Evolutionary conservation across 2,888 invertebrate genomes (phyloP).

Genomic region (Meteorus cinctellus): DNA sequence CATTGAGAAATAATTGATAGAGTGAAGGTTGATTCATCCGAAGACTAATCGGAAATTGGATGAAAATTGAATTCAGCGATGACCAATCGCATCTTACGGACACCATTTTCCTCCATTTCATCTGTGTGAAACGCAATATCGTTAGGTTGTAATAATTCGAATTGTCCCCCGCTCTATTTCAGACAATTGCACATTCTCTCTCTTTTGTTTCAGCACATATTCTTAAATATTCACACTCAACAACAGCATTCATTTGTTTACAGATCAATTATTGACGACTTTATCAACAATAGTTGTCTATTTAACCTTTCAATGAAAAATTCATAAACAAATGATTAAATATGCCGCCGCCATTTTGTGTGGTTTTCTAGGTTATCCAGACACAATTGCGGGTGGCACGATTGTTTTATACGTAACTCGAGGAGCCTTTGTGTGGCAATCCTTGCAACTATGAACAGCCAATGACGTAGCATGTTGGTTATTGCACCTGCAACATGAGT

Average conservation of each 20-base stretch:
- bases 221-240: not conserved
- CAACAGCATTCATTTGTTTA: not conserved
- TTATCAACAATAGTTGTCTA: not conserved
- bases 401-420: not conserved
- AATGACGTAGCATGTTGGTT: not conserved
- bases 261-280: not conserved
- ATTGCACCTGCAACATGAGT: slow-evolving; percentile 32
- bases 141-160: not conserved
- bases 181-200: not conserved
- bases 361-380: too few species aligned
- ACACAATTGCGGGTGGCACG: not conserved
- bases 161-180: not conserved
- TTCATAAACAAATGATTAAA: too few species aligned
- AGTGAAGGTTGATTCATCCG: too few species aligned
- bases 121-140: too few species aligned
- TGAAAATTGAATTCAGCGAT: too few species aligned
- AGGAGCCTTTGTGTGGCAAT: not conserved
- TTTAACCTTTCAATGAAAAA: not conserved
- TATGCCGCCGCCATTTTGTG: not conserved
- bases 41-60: too few species aligned
- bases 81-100: too few species aligned
- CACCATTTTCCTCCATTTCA: too few species aligned
- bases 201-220: not conserved
- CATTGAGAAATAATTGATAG: too few species aligned
- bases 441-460: slow-evolving; percentile 15